Evolutionary conservation across 2,113 vertebrate genomes (phyloP), one percentile per base, ranked within the genome.

Genomic region (Heterochromis multidens): DNA sequence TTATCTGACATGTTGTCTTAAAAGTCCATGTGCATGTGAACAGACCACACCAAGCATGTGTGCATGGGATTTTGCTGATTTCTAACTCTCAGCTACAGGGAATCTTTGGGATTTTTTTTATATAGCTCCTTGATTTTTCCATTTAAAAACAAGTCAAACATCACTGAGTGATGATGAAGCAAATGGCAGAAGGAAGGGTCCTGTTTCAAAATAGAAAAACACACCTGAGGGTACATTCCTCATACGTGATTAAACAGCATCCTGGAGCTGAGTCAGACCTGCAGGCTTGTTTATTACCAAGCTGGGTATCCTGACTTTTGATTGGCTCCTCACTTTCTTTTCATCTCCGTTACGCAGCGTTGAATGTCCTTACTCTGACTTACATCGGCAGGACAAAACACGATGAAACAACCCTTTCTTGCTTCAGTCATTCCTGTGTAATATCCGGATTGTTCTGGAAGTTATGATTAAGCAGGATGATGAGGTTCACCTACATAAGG

Each of bases 171-270:
- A 16, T 40, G 63, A 83, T 62, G 40, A 76, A 83, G 61, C 40
- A 60, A 58, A 83, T 21, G 25, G n/a, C 29, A 2, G 6, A 8
- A 46, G 62, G n/a, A 79, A 52, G 60, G 11, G 56, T 74, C 78
- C 65, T 56, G 65, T 88, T 87, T 85, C 86, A 86, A 79, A 89
- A 82, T 16, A 88, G 63, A 79, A 84, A 70, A 91, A 81, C 84
- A 84, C 83, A 77, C 79, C 91, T 77, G 10, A 82, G 74, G 90
- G 79, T 21, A 67, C 79, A 89, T 91, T 91, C 86, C 85, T 40
- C 2, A 7, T 58, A 40, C 59, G 61, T 90, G 92, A 92, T 81
- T 21, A 60, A 92, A 88, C 89, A 88, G 29, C 80, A 52, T 87
- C 49, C 78, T 87, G 79, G 16, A 5, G 62, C 3, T 81, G 85